A percentile compares a stretch with the other conserved stretches of the same genome.
These are phyloP conservation scores for Macaria notata DNA, from an alignment of 2,888 invertebrate species.

Conservation along the genomic window DNA sequence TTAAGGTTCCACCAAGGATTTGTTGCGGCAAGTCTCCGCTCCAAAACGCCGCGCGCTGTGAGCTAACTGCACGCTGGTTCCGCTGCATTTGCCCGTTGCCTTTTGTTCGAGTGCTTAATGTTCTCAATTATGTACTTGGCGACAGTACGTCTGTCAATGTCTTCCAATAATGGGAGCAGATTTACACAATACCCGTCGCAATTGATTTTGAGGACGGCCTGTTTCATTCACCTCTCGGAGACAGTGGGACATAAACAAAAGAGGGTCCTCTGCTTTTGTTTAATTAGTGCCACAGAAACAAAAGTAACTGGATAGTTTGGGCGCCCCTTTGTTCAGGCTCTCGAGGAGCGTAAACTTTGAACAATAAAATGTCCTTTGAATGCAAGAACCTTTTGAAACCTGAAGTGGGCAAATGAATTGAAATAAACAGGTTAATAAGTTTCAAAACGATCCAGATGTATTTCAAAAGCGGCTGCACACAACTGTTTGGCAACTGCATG, in stretches of 20 bases:
- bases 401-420: conserved; percentile 50
- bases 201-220: conserved; percentile 26
- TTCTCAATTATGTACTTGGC: conserved; percentile 48
- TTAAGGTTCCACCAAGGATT: conserved; percentile 82
- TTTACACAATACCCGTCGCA: conserved; percentile 38
- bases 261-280: conserved; percentile 65
- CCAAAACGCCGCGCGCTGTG: conserved; percentile 76
- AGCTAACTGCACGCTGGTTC: conserved; percentile 76
- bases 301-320: conserved; percentile 75
- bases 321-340: conserved; percentile 63
- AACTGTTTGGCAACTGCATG: conserved; percentile 74
- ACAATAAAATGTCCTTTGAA: conserved; percentile 70
- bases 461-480: conserved; percentile 75
- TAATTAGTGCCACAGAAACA: conserved; percentile 73
- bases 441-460: conserved; percentile 82
- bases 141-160: conserved; percentile 60
- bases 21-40: conserved; percentile 82
- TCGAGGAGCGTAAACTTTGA: conserved; percentile 49
- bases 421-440: conserved; percentile 79
- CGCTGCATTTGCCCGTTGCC: conserved; percentile 73
- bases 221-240: conserved; percentile 60
- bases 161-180: conserved; percentile 44
- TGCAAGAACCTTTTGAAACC: conserved; percentile 56
- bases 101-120: conserved; percentile 50
- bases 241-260: conserved; percentile 57